phyloP scores from a whole-genome alignment of 2,888 invertebrate species.

The Nomada ferruginata region DNA sequence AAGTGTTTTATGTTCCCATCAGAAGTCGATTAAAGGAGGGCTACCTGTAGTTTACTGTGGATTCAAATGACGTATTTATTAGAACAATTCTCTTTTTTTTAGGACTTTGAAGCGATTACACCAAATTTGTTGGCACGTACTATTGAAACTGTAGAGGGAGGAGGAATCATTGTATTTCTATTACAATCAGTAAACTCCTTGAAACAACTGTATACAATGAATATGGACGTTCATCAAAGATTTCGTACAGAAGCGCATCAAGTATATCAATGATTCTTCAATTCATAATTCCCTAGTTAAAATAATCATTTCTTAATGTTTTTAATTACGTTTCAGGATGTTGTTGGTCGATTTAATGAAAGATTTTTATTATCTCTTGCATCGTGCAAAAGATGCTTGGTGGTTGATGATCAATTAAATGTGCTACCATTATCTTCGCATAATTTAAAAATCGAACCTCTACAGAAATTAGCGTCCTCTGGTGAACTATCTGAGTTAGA shows the following conservation, averaged over 20 bases:
- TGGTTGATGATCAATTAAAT: conserved; percentile 97
- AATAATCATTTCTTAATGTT: conserved; percentile 11
- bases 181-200: conserved; percentile 94
- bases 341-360: conserved; percentile 98
- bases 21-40: background rate
- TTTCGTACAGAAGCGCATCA: conserved; percentile 98
- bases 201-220: conserved; percentile 97
- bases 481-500: conserved; percentile 88
- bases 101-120: conserved; percentile 99
- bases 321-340: conserved; percentile 84
- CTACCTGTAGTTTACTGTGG: conserved; percentile 9
- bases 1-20: background rate
- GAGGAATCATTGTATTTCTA: conserved; percentile 95
- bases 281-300: background rate
- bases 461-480: conserved; percentile 86
- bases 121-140: conserved; percentile 98
- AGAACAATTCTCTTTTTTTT: conserved; percentile 63
- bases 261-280: conserved; percentile 54
- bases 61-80: conserved; percentile 6
- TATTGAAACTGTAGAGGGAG: conserved; percentile 99
- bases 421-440: conserved; percentile 97
- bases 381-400: conserved; percentile 94
- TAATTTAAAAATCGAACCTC: conserved; percentile 91
- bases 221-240: conserved; percentile 99
- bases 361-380: conserved; percentile 96